These are phyloP conservation scores for Meloidogyne floridensis DNA, from an alignment of 1,140 invertebrate species.

Conservation along the genomic window DNA sequence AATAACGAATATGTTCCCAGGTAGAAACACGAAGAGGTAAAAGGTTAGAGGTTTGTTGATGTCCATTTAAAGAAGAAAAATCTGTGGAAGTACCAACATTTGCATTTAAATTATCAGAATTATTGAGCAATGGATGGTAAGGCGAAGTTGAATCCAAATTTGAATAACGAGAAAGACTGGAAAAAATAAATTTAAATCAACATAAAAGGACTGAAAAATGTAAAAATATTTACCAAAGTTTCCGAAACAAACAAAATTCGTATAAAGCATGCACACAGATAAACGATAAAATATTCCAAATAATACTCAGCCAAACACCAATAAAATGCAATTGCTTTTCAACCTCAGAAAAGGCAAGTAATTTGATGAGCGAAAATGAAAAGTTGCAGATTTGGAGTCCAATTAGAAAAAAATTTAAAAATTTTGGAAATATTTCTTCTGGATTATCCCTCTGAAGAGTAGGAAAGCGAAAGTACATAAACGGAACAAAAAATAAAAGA, in stretches of 20 bases:
- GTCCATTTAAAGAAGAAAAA: not conserved
- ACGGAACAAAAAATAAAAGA: slow-evolving; percentile 5
- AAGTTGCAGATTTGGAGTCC: slow-evolving; percentile 29
- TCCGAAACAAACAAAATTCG: slow-evolving; percentile 14
- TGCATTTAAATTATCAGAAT: not conserved
- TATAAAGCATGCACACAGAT: slow-evolving; percentile 18
- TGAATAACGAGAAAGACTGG: not conserved
- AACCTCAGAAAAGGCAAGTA: slow-evolving; percentile 27
- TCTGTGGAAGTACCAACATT: slow-evolving; percentile 6
- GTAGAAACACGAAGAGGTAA: slow-evolving; percentile 1
- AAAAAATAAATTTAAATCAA: not conserved
- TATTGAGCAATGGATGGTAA: not conserved
- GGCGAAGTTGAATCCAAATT: not conserved
- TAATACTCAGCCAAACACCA: slow-evolving; percentile 27
- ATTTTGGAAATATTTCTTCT: not conserved
- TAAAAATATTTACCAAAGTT: not conserved
- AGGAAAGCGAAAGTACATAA: not conserved
- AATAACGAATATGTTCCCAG: slow-evolving; percentile 28
- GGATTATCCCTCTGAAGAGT: not conserved
- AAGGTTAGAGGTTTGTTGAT: not conserved
- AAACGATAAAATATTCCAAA: slow-evolving; percentile 28
- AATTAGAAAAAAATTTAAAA: slow-evolving; percentile 6
- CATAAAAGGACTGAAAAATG: no score
- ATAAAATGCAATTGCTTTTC: slow-evolving; percentile 11
- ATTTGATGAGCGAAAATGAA: slow-evolving; percentile 30